Conservation (phyloP, 2,113 vertebrate genomes). For the Corydoras maculifer region DNA sequence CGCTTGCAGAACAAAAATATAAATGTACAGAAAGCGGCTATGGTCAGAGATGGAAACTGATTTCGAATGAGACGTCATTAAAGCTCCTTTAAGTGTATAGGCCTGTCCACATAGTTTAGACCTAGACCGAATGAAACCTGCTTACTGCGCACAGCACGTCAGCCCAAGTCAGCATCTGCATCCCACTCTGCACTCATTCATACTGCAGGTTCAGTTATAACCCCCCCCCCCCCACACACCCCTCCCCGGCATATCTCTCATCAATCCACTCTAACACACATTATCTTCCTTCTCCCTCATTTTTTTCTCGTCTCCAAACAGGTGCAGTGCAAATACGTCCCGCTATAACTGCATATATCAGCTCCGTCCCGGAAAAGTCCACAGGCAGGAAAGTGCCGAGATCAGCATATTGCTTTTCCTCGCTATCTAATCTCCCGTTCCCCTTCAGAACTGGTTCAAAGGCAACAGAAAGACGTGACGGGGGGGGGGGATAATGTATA, state of each 20-base stretch:
- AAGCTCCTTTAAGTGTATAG: too few relatives aligned
- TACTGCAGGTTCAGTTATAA: background rate
- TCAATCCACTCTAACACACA: conserved; percentile 41
- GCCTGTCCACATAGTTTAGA: background rate
- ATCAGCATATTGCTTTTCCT: conserved; percentile 33
- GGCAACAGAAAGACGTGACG: conserved; percentile 4
- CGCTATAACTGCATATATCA: conserved; percentile 17
- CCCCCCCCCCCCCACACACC: background rate
- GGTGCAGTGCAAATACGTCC: conserved; percentile 17
- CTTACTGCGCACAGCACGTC: background rate
- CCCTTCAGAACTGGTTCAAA: conserved; percentile 13
- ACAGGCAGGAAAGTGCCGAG: conserved; percentile 23
- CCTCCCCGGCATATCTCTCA: background rate
- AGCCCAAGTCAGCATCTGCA: too few relatives aligned
- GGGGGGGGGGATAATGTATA: background rate
- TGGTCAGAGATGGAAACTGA: too few relatives aligned
- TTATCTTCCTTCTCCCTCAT: conserved; percentile 44
- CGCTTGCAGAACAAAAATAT: too few relatives aligned
- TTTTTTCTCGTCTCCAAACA: conserved; percentile 26
- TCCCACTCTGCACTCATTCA: background rate
- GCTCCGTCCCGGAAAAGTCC: conserved; percentile 15
- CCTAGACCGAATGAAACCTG: background rate
- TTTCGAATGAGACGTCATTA: too few relatives aligned
- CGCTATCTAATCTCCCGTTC: conserved; percentile 17
- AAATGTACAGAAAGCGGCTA: too few relatives aligned